Percentiles rank a stretch among this genome's conserved stretches.
phyloP scores from a whole-genome alignment of 2,113 vertebrate species.

The Trematocara unimaculatum region DNA sequence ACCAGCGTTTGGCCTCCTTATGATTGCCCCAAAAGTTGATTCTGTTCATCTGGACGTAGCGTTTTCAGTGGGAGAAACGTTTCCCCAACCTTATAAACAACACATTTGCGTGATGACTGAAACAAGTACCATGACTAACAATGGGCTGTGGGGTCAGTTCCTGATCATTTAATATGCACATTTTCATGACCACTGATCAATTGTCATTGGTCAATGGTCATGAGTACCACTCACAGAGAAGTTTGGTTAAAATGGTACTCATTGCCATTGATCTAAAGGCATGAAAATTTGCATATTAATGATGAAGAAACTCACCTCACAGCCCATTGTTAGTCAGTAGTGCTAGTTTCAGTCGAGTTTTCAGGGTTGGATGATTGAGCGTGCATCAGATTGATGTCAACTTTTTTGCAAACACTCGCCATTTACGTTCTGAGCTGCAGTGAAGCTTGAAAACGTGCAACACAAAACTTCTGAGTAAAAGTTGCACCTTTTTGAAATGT shows the following conservation, averaged over 20 bases:
- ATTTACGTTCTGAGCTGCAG: neutral
- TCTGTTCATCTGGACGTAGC: neutral
- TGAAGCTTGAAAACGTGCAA: neutral
- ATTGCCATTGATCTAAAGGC: neutral
- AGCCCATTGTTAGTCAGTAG: neutral
- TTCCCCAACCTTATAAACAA: neutral
- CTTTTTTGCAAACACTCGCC: accelerated
- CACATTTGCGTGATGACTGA: neutral
- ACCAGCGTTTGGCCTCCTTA: neutral
- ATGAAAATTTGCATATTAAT: accelerated
- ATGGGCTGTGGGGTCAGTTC: accelerated
- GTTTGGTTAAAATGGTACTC: neutral
- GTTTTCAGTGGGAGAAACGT: neutral
- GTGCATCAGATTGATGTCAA: accelerated
- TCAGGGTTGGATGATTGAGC: neutral
- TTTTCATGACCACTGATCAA: neutral
- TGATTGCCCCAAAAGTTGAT: neutral
- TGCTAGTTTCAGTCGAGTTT: neutral
- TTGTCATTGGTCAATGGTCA: accelerated
- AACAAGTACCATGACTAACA: neutral
- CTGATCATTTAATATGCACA: neutral
- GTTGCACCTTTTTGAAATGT: neutral
- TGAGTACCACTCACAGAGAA: neutral
- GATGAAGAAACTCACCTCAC: accelerated
- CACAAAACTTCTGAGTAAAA: neutral